A percentile compares a stretch with the other conserved stretches of the same genome.
Evolutionary conservation across 2,113 vertebrate species (phyloP).

Genomic region (Australoheros scitulus): DNA sequence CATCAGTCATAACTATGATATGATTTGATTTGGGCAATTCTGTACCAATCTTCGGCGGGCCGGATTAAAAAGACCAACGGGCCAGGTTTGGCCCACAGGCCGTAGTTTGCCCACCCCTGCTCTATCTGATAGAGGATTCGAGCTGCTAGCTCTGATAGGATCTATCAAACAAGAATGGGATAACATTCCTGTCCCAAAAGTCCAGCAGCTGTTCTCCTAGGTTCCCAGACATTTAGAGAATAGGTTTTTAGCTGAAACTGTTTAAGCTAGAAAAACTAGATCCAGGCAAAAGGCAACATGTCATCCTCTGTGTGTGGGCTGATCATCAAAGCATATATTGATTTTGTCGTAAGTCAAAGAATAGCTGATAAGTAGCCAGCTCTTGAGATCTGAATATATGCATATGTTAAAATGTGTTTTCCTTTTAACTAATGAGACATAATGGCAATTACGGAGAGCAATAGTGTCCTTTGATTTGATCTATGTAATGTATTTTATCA

Average conservation of each 20-base stretch:
- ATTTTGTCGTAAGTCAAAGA: slow-evolving; percentile 10
- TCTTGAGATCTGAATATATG: not conserved
- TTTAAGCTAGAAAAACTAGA: not conserved
- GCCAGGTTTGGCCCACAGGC: no score
- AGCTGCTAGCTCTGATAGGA: no score
- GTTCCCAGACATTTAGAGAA: not conserved
- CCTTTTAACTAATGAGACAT: not conserved
- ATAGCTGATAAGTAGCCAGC: slow-evolving; percentile 18
- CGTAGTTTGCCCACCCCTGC: no score
- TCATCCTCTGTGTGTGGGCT: not conserved
- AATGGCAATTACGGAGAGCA: not conserved
- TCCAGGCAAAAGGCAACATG: not conserved
- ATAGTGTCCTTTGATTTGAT: not conserved
- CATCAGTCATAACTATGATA: no score
- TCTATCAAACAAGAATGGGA: not conserved
- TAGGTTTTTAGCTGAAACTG: no score
- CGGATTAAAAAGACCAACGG: no score
- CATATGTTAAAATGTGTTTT: not conserved
- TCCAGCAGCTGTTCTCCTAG: not conserved
- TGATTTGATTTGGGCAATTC: no score
- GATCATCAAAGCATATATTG: not conserved
- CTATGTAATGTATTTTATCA: slow-evolving; percentile 45
- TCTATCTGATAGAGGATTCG: no score
- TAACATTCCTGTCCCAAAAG: no score
- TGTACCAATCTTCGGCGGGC: no score